Percentiles rank a stretch among this genome's conserved stretches.
These are phyloP conservation scores for Ophiodon elongatus DNA, from an alignment of 2,113 vertebrate genomes.

Conservation along the genomic window DNA sequence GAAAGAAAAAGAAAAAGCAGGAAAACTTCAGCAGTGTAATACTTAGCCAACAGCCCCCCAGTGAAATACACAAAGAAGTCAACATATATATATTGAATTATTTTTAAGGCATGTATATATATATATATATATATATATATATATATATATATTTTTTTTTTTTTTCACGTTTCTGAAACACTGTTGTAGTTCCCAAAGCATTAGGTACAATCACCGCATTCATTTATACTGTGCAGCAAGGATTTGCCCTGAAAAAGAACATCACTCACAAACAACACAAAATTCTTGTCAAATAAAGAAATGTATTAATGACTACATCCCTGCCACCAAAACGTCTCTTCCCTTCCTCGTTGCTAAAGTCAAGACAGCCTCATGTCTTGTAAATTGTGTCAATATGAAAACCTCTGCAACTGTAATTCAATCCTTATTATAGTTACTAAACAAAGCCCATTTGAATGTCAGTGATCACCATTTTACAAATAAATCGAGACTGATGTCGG, in stretches of 20 bases:
- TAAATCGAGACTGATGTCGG: background rate
- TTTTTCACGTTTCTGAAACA: background rate
- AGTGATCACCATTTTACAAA: background rate
- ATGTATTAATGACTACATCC: background rate
- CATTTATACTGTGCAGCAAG: background rate
- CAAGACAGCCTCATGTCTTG: background rate
- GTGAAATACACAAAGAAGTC: constrained; percentile 25
- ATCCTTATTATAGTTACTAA: background rate
- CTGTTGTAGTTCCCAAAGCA: background rate
- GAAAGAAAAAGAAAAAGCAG: background rate
- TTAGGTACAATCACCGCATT: background rate
- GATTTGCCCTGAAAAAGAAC: background rate
- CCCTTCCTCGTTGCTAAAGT: background rate
- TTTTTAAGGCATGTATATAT: no score
- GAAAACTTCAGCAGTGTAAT: constrained; percentile 1
- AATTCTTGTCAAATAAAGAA: background rate
- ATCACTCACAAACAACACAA: background rate
- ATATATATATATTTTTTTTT: no score
- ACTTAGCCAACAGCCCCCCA: constrained; percentile 16
- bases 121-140: no score
- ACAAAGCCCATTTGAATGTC: background rate
- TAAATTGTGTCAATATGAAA: background rate
- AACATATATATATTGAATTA: no score
- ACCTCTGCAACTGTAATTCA: background rate
- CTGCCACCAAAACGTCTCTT: background rate